These are phyloP conservation scores for Stylophora pistillata DNA, from an alignment of 64 coral and sea anemone genomes.

Conservation along the genomic window DNA sequence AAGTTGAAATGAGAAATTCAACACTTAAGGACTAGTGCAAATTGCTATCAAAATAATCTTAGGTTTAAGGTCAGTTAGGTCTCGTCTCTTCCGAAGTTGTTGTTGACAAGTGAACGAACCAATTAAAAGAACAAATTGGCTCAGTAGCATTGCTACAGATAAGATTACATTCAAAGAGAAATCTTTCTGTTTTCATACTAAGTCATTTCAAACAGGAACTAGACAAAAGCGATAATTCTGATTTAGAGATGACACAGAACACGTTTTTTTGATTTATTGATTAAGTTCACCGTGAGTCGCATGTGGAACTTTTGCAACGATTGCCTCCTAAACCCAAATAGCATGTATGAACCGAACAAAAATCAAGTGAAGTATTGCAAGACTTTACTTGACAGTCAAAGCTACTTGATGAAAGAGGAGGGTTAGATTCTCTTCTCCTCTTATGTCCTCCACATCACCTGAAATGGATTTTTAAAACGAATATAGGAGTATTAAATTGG, in stretches of 20 bases:
- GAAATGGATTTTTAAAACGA: conserved; percentile 12
- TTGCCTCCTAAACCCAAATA: neutral
- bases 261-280: conserved; percentile 24
- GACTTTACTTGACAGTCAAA: neutral
- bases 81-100: conserved; percentile 6
- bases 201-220: neutral
- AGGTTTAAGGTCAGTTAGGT: neutral
- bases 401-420: conserved; percentile 18
- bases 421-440: neutral
- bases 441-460: neutral
- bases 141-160: conserved; percentile 5
- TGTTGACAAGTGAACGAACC: conserved; percentile 22
- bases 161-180: conserved; percentile 27
- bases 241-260: conserved; percentile 10
- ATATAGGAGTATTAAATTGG: conserved; percentile 30
- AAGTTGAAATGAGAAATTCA: neutral
- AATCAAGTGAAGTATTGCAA: neutral
- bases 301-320: conserved; percentile 6
- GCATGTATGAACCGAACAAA: neutral
- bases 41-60: conserved; percentile 28
- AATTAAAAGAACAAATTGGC: conserved; percentile 38
- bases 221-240: conserved; percentile 17
- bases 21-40: neutral
- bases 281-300: conserved; percentile 7
- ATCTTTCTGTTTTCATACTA: neutral